Base-by-base conservation (phyloP, 2,888 invertebrate genomes). In the Scaptomyza polygonia region DNA sequence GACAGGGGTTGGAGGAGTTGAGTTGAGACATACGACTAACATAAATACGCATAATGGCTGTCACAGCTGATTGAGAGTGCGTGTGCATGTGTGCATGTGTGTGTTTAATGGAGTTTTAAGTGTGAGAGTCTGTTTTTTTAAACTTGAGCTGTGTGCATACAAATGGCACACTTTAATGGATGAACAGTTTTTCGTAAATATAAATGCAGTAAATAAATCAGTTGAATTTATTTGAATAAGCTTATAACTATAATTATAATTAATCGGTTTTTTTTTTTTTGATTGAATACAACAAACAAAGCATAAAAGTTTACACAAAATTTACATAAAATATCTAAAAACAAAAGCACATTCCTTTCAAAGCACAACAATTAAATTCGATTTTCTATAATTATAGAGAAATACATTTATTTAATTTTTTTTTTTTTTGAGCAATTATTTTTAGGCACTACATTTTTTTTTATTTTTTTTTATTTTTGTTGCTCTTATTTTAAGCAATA, bases 301-400 rank as follows among this genome's bases (percentile, higher is more conserved):
- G 72, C 73, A 75, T 59, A 78, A 69, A 47, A 59, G 45, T 65
- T 65, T 59, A 72, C 63, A 68, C 62, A 72, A 78, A 84, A 78
- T 85, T 63, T 84, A 86, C 82, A 84, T 86, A 86, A 86, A 83
- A 83, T 83, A 83, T 83, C 83, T 86, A 83, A 87, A 87, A 87
- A 86, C 71, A 84, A 86, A 84, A 86, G 86, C 81, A 82, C 80
- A 81, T 81, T 81, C 83, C 84, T 78, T 65, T 71, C 71, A 84
- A 80, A 78, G 85, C 79, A 80, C 84, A 80, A 80, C 85, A 80
- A 80, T 78, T 69, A 84, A 81, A 78, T 62, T 30, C 45, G 52
- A 59, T 47, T 71, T 40, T 65, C 49, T 66, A 73, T 61, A n/a
- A n/a, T n/a, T n/a, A 47, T 55, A 55, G 55, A 34, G 29, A 52